Evolutionary conservation across 2,797 vertebrate genomes (phyloP), one percentile per base, ranked within the genome.

Genomic region (Smutsia temminckii): DNA sequence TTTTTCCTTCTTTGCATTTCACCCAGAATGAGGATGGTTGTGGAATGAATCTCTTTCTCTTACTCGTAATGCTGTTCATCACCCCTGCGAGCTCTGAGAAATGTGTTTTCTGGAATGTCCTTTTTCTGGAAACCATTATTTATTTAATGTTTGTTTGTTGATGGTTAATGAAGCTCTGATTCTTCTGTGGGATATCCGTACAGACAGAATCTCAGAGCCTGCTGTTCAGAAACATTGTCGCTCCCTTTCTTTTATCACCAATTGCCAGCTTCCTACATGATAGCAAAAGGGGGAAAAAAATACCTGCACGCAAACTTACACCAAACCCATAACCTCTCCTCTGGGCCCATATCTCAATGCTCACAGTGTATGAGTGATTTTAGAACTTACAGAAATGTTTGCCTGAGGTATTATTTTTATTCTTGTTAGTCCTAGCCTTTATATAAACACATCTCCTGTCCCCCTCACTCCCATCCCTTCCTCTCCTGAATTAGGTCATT

Each of bases 51-150:
- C 61, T 80, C 10, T 93, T 85, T 81, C 64, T 40, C 42, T 96
- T n/a, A 84, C 34, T 92, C 59, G 9, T 69, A 69, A 91, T 96
- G 96, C 95, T 95, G 59, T 96, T 34, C 79, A 83, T 57, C 61
- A 86, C 55, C 91, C 80, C 93, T 72, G 42, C 2, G 64, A 96
- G 16, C n/a, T 84, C 11, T 0, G 0, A 91, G 68, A 64, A 83
- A 20, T 13, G 0, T 79, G 40, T 89, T 74, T 51, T 34, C 91
- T 69, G 18, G n/a, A 46, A 46, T 46, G 46, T 83, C 49, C 17
- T 79, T 86, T 17, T 86, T 55, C 86, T 40, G 40, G 84, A 85
- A 97, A 84, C 95, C 91, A 96, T 96, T 96, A 95, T 96, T 97
- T 98, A 96, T 97, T 98, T 96, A 97, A 88, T 23, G 1, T 0